A percentile compares a stretch with the other conserved stretches of the same genome.
phyloP scores from a whole-genome alignment of 2,113 vertebrate genomes.

The Siniperca chuatsi region DNA sequence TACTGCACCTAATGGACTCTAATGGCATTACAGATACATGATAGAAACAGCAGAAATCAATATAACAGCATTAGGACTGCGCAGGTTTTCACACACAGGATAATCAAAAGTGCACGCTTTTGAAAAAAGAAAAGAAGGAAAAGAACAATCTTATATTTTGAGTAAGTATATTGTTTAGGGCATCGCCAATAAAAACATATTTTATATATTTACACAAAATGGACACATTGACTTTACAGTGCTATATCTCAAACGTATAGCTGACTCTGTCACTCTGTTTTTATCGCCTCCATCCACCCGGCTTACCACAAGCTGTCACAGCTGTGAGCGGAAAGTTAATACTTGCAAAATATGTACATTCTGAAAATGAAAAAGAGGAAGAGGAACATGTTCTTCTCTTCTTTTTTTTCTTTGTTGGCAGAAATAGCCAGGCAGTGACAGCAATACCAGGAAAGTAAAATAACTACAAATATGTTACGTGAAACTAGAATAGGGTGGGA shows the following conservation, averaged over 20 bases:
- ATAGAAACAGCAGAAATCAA: constrained; percentile 44
- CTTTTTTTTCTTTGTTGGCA: constrained; percentile 19
- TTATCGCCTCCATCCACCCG: background rate
- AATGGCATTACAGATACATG: constrained; percentile 29
- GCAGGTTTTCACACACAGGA: constrained; percentile 9
- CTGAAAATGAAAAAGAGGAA: constrained; percentile 82
- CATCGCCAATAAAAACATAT: background rate
- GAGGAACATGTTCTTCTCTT: constrained; percentile 58
- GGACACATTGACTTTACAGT: background rate
- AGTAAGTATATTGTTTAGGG: background rate
- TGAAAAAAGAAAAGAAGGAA: background rate
- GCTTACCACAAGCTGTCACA: constrained; percentile 37
- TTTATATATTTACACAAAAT: background rate
- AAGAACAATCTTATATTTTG: background rate
- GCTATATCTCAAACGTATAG: background rate
- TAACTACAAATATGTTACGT: background rate
- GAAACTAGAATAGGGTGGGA: background rate
- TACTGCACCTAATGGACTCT: constrained; percentile 45
- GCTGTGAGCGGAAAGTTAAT: constrained; percentile 80
- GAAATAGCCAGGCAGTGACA: constrained; percentile 55
- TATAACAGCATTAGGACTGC: constrained; percentile 27
- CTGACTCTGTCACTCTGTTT: background rate
- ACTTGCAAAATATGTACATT: constrained; percentile 79
- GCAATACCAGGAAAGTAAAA: constrained; percentile 46
- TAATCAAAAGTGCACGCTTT: background rate